Evolutionary conservation across 2,888 invertebrate genomes (phyloP).

Genomic region (Hypomecis punctinalis): DNA sequence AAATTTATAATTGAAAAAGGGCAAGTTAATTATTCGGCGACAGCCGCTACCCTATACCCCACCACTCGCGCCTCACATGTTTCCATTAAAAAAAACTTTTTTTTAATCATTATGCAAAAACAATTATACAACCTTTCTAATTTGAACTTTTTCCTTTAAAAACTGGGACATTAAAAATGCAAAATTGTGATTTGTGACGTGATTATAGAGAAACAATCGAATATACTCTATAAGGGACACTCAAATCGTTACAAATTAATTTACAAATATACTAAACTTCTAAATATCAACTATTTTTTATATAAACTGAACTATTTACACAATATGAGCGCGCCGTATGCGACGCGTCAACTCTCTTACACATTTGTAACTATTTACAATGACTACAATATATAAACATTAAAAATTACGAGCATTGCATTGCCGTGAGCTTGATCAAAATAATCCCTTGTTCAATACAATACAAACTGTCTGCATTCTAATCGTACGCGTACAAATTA

Average conservation of each 20-base stretch:
- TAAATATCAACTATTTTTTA: slow-evolving; percentile 74
- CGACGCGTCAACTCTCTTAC: slow-evolving; percentile 72
- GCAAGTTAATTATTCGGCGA: slow-evolving; percentile 49
- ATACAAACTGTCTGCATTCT: slow-evolving; percentile 54
- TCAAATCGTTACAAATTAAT: slow-evolving; percentile 78
- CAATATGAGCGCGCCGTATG: slow-evolving; percentile 72
- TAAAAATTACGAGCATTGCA: slow-evolving; percentile 79
- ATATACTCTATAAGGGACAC: slow-evolving; percentile 77
- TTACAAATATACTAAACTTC: slow-evolving; percentile 81
- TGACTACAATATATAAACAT: slow-evolving; percentile 78
- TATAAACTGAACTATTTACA: slow-evolving; percentile 83
- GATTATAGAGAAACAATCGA: slow-evolving; percentile 74
- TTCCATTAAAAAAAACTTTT: slow-evolving; percentile 57
- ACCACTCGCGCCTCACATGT: slow-evolving; percentile 70
- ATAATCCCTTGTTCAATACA: slow-evolving; percentile 76
- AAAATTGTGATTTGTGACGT: slow-evolving; percentile 83
- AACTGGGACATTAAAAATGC: slow-evolving; percentile 71
- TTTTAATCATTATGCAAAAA: slow-evolving; percentile 71
- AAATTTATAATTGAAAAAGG: slow-evolving; percentile 16
- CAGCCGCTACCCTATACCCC: slow-evolving; percentile 61
- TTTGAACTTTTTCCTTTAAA: slow-evolving; percentile 68
- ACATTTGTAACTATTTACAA: slow-evolving; percentile 82
- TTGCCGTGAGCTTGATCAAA: slow-evolving; percentile 80
- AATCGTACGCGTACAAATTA: slow-evolving; percentile 50
- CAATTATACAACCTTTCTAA: slow-evolving; percentile 70